phyloP scores from a whole-genome alignment of 2,797 vertebrate genomes.

The Chloroceryle amazona region DNA sequence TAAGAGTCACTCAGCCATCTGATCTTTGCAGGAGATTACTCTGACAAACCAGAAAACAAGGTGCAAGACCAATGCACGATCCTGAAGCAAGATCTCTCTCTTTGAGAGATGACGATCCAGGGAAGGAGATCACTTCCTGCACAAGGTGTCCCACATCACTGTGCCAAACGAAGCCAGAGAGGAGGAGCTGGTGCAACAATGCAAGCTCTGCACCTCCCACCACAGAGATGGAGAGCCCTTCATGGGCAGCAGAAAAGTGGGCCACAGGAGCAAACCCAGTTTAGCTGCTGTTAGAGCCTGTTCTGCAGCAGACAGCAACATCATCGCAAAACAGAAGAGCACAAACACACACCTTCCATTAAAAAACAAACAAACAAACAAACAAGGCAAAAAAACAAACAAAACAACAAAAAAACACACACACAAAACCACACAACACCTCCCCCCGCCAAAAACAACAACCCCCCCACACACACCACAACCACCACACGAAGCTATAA shows the following conservation, averaged over 20 bases:
- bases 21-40: background rate
- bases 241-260: background rate
- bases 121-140: background rate
- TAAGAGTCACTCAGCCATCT: background rate
- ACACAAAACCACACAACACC: too few species aligned
- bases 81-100: accelerated
- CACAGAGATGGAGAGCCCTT: background rate
- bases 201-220: background rate
- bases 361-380: background rate
- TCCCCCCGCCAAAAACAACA: too few species aligned
- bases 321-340: background rate
- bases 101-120: background rate
- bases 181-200: background rate
- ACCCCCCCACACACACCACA: too few species aligned
- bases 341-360: background rate
- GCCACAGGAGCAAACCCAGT: accelerated
- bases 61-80: accelerated
- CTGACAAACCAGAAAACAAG: background rate
- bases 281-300: background rate
- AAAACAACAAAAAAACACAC: background rate
- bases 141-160: accelerated
- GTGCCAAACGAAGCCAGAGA: background rate
- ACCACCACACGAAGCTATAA: background rate
- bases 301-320: background rate
- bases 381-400: too few species aligned